Base-by-base conservation (phyloP, 2,113 vertebrate species). In the Brachypodius melanocephalos region DNA sequence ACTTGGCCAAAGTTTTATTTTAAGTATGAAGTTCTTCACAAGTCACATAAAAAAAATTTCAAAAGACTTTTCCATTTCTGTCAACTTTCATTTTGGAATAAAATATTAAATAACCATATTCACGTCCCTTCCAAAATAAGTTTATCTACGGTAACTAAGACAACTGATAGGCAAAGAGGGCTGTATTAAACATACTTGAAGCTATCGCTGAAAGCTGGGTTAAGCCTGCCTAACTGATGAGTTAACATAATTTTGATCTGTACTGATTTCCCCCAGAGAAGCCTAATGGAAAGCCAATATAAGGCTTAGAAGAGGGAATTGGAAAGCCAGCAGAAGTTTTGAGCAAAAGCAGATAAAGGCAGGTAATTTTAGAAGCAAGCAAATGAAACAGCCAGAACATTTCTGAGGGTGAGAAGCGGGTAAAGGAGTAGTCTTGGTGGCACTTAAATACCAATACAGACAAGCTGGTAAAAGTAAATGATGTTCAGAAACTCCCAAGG, bases 301-400 rank as follows among this genome's bases (percentile, higher is more conserved):
- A 78, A 85, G 91, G 48, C 82, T 91, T 88, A 88, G 79, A 93
- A 90, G 48, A 93, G 51, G 75, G 85, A 91, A 88, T 0, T 88
- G 49, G 90, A 95, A 95, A 96, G 94, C 88, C 88, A 97, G 91
- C 93, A 92, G 67, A 93, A 93, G 71, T 96, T 91, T 65, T 77
- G 74, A 95, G 88, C 89, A 91, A 80, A 96, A 96, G 94, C 94
- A 96, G 65, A 51, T 67, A 86, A 94, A 67, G 81, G 94, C 84
- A 94, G 69, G 5, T 83, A 92, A 82, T 93, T 94, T 96, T 51
- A 89, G 85, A 94, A 95, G 95, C 95, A 95, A 97, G 94, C 94
- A 91, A 82, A 95, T 96, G 95, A 79, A 85, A 97, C 85, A 96
- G 96, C 89, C 96, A 96, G 88, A 75, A 95, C 19, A 0, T 52